Percentiles rank a stretch among this genome's conserved stretches.
These are phyloP conservation scores for Philereme vetulata DNA, from an alignment of 2,888 invertebrate species.

Conservation along the genomic window DNA sequence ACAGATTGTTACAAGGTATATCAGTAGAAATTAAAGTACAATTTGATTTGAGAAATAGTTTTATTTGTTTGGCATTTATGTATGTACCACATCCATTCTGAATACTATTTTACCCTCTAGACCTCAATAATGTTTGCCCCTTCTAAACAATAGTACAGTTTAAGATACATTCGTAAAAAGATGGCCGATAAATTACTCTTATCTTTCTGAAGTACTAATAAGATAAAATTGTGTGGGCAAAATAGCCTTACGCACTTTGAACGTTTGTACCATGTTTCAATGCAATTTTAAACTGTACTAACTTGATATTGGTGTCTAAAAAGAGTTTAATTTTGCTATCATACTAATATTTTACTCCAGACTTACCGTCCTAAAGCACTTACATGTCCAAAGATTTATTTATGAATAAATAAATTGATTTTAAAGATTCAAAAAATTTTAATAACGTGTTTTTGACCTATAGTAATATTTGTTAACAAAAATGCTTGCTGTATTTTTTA, in stretches of 20 bases:
- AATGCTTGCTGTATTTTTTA: constrained; percentile 42
- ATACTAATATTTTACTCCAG: constrained; percentile 4
- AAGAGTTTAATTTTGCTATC: neutral
- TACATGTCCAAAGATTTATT: neutral
- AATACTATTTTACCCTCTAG: constrained; percentile 2
- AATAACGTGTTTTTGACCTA: neutral
- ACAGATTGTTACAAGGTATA: constrained; percentile 9
- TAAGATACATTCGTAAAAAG: constrained; percentile 1
- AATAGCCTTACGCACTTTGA: neutral
- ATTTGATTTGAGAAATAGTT: constrained; percentile 2
- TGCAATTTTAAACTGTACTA: constrained; percentile 9
- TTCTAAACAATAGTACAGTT: constrained; percentile 19
- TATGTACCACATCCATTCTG: neutral
- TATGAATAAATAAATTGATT: neutral
- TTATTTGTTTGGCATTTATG: constrained; percentile 10
- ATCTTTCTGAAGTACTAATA: neutral
- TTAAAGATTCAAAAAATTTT: neutral
- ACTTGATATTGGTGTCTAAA: neutral
- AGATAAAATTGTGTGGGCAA: neutral
- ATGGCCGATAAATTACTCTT: neutral
- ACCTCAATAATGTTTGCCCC: constrained; percentile 20
- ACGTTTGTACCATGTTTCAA: neutral
- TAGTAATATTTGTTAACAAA: neutral
- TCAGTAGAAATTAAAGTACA: neutral
- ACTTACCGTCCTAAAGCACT: neutral